phyloP scores from a whole-genome alignment of 2,888 invertebrate species.

The Bombylius major region DNA sequence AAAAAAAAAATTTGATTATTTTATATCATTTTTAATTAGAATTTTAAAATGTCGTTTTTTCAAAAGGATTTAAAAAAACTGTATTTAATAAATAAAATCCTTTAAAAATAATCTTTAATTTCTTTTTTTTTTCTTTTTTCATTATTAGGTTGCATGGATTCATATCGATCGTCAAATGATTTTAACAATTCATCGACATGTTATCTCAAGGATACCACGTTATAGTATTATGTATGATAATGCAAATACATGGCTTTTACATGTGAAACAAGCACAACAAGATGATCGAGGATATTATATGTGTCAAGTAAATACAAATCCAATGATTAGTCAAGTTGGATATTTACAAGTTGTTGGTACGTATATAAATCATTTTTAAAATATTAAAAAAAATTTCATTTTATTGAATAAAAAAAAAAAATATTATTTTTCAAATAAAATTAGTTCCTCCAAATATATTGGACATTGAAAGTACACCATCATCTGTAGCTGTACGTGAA shows the following conservation, averaged over 20 bases:
- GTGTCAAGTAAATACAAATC: constrained; percentile 66
- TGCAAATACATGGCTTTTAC: constrained; percentile 82
- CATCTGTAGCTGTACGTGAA: constrained; percentile 83
- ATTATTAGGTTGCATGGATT: constrained; percentile 77
- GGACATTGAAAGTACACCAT: constrained; percentile 81
- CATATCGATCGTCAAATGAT: constrained; percentile 92
- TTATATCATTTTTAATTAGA: no score
- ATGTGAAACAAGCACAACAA: constrained; percentile 82
- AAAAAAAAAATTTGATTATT: no score
- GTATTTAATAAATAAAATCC: no score
- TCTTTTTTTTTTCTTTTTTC: no score
- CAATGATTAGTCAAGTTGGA: constrained; percentile 91
- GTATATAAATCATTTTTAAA: constrained; percentile 23
- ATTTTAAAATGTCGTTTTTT: no score
- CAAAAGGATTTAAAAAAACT: no score
- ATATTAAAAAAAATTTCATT: neutral
- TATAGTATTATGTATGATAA: constrained; percentile 86
- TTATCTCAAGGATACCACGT: constrained; percentile 79
- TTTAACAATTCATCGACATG: constrained; percentile 81
- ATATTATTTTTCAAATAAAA: neutral
- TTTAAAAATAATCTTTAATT: no score
- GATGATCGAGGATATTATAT: constrained; percentile 71
- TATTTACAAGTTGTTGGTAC: constrained; percentile 86
- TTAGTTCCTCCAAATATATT: constrained; percentile 87
- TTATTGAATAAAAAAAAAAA: neutral